Conservation (phyloP, 2,113 vertebrate genomes). For the Pachycephala philippinensis region DNA sequence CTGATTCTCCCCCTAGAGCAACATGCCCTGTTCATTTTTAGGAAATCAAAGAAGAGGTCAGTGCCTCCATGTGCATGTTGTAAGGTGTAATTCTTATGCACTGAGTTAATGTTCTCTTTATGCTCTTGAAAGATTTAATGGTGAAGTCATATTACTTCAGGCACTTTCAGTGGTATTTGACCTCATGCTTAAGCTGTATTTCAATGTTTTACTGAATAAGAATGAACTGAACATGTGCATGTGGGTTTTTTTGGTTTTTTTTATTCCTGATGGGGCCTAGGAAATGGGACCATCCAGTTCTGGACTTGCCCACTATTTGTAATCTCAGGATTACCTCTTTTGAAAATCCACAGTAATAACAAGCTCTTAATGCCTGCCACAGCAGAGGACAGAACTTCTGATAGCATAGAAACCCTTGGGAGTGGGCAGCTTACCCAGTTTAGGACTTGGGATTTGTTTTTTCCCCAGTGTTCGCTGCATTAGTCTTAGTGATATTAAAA, state of each 20-base stretch:
- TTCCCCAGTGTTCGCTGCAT: not conserved
- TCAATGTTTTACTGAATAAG: not conserved
- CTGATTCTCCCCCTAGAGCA: not conserved
- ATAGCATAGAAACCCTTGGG: not conserved
- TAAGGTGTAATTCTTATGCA: not conserved
- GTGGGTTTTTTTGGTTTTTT: too few species aligned
- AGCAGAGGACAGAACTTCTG: not conserved
- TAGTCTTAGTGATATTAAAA: not conserved
- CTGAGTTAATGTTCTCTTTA: not conserved
- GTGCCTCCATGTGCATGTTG: not conserved
- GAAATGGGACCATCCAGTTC: not conserved
- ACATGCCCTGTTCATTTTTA: not conserved
- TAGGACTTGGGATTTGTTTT: not conserved
- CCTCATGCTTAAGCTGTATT: not conserved
- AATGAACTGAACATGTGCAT: not conserved
- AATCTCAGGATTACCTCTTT: not conserved
- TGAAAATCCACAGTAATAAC: not conserved
- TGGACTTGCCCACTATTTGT: not conserved
- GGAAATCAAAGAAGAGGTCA: not conserved
- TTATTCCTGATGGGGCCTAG: not conserved
- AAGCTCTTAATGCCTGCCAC: not conserved
- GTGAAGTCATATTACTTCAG: not conserved
- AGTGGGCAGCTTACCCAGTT: not conserved
- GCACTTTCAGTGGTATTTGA: not conserved
- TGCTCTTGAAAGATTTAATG: not conserved